These are phyloP conservation scores for Agonopterix subpropinquella DNA, from an alignment of 2,888 invertebrate species.

Conservation along the genomic window DNA sequence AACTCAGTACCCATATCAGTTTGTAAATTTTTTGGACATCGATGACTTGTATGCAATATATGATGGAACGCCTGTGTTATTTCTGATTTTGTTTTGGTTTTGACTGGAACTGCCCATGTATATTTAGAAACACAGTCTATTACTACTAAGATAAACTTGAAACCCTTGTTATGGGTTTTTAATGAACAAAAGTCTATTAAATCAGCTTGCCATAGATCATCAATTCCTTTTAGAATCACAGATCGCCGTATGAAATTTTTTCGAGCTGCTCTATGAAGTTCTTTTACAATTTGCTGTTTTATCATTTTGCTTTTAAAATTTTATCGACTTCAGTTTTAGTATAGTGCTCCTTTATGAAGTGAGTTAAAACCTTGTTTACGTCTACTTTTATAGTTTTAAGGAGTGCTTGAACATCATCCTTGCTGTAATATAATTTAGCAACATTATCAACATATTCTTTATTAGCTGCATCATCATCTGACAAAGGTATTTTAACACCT, in stretches of 20 bases:
- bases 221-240: constrained; percentile 34
- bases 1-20: constrained; percentile 11
- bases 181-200: constrained; percentile 23
- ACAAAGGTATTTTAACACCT: too few relatives aligned
- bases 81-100: constrained; percentile 5
- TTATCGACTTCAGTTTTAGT: background rate
- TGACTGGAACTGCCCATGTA: constrained; percentile 9
- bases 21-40: constrained; percentile 11
- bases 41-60: background rate
- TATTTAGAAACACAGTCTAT: constrained; percentile 13
- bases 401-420: background rate
- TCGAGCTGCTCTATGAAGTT: constrained; percentile 14
- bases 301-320: background rate
- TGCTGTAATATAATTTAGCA: too few relatives aligned
- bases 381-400: too few relatives aligned
- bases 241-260: constrained; percentile 32
- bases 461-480: too few relatives aligned
- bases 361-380: too few relatives aligned
- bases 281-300: constrained; percentile 4
- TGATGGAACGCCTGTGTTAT: background rate
- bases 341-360: background rate
- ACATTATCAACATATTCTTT: too few relatives aligned
- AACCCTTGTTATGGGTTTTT: constrained; percentile 9
- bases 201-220: constrained; percentile 55
- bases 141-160: constrained; percentile 8